Conservation (phyloP, 2,888 invertebrate genomes). For the Agrilus biguttatus region DNA sequence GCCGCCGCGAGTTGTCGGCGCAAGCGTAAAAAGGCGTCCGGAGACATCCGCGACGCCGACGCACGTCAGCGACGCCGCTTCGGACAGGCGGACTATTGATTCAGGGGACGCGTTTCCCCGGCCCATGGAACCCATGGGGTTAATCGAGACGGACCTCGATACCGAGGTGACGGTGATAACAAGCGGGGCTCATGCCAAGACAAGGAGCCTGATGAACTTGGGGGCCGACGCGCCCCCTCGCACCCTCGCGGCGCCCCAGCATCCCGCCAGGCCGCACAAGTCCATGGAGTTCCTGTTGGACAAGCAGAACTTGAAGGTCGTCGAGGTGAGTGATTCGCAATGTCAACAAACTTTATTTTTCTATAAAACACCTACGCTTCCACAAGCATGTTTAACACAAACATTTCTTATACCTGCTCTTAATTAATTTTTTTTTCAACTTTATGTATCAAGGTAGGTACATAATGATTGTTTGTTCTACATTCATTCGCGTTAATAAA, state of each 20-base stretch:
- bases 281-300: slow-evolving; percentile 93
- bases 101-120: slow-evolving; percentile 25
- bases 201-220: slow-evolving; percentile 54
- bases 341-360: too few relatives aligned
- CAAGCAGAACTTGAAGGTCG: slow-evolving; percentile 77
- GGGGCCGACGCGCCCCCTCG: slow-evolving; percentile 25
- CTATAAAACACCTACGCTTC: too few relatives aligned
- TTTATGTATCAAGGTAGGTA: too few relatives aligned
- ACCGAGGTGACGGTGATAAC: slow-evolving; percentile 50
- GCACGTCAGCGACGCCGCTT: slow-evolving; percentile 3
- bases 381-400: too few relatives aligned
- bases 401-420: too few relatives aligned
- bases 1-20: slow-evolving; percentile 37
- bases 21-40: slow-evolving; percentile 31
- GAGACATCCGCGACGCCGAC: slow-evolving; percentile 15
- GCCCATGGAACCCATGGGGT: slow-evolving; percentile 53
- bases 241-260: slow-evolving; percentile 26
- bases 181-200: slow-evolving; percentile 36
- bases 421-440: too few relatives aligned
- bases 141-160: slow-evolving; percentile 85
- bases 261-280: slow-evolving; percentile 54
- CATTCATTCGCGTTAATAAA: too few relatives aligned
- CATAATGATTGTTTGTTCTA: too few relatives aligned
- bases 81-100: slow-evolving; percentile 26
- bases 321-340: slow-evolving; percentile 53